Percentiles rank a stretch among this genome's conserved stretches.
Evolutionary conservation across 2,113 vertebrate genomes (phyloP).

Genomic region (Oryzias javanicus): DNA sequence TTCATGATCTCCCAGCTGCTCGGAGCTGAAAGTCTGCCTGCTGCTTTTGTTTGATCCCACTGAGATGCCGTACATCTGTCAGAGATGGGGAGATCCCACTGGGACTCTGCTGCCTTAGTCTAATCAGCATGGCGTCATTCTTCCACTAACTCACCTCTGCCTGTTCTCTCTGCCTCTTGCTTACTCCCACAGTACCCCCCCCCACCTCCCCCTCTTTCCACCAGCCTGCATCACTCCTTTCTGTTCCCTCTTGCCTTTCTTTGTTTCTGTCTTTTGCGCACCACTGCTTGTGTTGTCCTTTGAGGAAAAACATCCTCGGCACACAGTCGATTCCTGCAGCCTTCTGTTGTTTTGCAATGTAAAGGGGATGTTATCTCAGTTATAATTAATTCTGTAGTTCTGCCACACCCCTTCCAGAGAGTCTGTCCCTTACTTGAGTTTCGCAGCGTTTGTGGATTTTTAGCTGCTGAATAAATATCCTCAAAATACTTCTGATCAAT

Average conservation of each 20-base stretch:
- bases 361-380: slow-evolving; percentile 13
- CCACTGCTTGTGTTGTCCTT: background rate
- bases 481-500: background rate
- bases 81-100: slow-evolving; percentile 53
- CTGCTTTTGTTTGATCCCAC: slow-evolving; percentile 62
- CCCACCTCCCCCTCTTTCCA: background rate
- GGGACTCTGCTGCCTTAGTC: slow-evolving; percentile 41
- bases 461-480: too few species aligned
- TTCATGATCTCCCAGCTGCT: slow-evolving; percentile 55
- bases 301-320: background rate
- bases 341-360: slow-evolving; percentile 9
- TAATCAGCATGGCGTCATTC: slow-evolving; percentile 56
- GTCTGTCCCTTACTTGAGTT: background rate
- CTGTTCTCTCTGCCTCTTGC: slow-evolving; percentile 1
- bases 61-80: slow-evolving; percentile 58
- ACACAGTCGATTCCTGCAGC: background rate
- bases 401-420: background rate
- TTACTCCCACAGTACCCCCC: slow-evolving; percentile 11
- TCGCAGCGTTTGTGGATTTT: background rate
- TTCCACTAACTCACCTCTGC: slow-evolving; percentile 17
- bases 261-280: background rate
- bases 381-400: slow-evolving; percentile 10
- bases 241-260: background rate
- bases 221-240: background rate
- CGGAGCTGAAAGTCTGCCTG: slow-evolving; percentile 47